Base-by-base conservation (phyloP, 2,113 vertebrate species). In the Ascaphus truei region DNA sequence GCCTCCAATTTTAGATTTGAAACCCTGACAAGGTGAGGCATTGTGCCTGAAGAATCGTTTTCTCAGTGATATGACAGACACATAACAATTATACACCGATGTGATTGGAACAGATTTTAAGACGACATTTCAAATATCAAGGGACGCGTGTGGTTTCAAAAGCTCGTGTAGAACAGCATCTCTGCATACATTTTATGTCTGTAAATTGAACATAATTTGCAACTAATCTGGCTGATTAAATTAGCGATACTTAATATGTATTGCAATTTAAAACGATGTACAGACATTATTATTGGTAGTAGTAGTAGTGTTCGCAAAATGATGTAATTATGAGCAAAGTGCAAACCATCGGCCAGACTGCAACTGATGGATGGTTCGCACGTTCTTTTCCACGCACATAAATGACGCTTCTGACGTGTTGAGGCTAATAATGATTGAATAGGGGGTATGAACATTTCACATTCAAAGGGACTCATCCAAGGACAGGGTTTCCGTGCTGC, bases 301-400 rank as follows among this genome's bases (percentile, higher is more conserved):
- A 55, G 18, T 30, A 66, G 52, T 64, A 64, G 45, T n/a, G n/a
- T n/a, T 64, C 23, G 34, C 45, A 36, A 47, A 53, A 64, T 64
- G 51, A 53, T 64, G 23, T 64, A 64, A 66, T 66, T 66, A 66
- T 23, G 63, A 26, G 63, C 63, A 53, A 55, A 55, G 63, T 66
- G 50, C 51, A 66, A 56, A 66, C 55, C 25, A 34, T 23, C 63
- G 53, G 50, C 50, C 51, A 43, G 18, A 36, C 27, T 52, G 41
- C 51, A 29, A 9, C 3, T 9, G 36, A 53, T 26, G 55, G 48
- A 27, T 41, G 63, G 22, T 20, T 55, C 29, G 34, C 25, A 5
- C 48, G 26, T 31, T 26, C 41, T 30, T 65, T 53, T 43, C 30
- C 25, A 41, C 34, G n/a, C n/a, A 41, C 34, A 37, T 53, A 65